Percentiles rank a stretch among this genome's conserved stretches.
These are phyloP conservation scores for Pristionchus japonicus DNA, from an alignment of 2,888 invertebrate genomes.

Conservation along the genomic window DNA sequence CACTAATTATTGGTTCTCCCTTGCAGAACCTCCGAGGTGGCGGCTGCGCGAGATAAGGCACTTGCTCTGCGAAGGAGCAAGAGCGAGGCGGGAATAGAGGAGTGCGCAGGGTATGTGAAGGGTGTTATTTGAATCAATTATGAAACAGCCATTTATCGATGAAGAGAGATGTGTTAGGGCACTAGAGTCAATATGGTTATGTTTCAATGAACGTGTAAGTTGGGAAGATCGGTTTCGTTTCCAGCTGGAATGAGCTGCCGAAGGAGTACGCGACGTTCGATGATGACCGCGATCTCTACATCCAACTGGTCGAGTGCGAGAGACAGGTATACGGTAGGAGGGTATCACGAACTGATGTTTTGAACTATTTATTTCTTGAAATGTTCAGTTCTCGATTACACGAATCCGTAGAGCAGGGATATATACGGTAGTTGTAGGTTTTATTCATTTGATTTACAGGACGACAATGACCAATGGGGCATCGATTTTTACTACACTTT, in stretches of 20 bases:
- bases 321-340: constrained; percentile 20
- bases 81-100: not conserved
- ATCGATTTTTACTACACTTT: not conserved
- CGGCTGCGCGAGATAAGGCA: not conserved
- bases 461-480: not conserved
- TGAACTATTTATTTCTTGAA: too few relatives aligned
- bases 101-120: not conserved
- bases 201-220: too few relatives aligned
- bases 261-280: not conserved
- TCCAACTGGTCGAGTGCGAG: constrained; percentile 11
- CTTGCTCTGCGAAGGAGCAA: not conserved
- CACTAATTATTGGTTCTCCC: too few relatives aligned
- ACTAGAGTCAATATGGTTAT: too few relatives aligned
- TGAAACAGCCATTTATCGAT: too few relatives aligned
- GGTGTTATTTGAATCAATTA: too few relatives aligned
- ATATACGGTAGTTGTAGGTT: not conserved
- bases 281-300: not conserved
- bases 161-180: too few relatives aligned
- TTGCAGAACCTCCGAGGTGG: not conserved
- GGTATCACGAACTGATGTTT: too few relatives aligned
- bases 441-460: not conserved
- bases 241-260: not conserved
- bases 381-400: too few relatives aligned
- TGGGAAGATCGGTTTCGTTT: too few relatives aligned
- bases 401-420: not conserved